Conservation (phyloP, 1,140 invertebrate species). For the Drosophila arawakana region DNA sequence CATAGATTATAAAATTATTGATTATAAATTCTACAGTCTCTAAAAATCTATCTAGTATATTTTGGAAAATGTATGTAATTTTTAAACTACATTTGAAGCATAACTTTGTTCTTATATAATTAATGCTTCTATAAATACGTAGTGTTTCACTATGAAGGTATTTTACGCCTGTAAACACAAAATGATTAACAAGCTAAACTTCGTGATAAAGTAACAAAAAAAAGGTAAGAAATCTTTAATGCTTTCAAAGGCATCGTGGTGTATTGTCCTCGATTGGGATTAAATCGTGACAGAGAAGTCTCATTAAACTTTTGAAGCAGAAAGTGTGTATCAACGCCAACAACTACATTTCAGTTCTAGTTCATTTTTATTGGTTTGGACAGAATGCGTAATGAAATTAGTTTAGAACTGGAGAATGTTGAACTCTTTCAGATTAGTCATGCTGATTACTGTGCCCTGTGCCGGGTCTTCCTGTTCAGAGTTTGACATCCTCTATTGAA, state of each 20-base stretch:
- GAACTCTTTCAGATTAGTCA: constrained; percentile 33
- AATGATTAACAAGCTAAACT: background rate
- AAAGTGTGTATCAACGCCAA: background rate
- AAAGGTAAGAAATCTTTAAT: background rate
- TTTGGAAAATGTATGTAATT: no score
- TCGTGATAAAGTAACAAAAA: constrained; percentile 1
- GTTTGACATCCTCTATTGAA: constrained; percentile 38
- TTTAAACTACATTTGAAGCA: no score
- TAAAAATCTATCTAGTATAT: no score
- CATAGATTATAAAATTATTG: no score
- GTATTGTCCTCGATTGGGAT: background rate
- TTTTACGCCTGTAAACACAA: background rate
- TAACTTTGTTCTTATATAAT: no score
- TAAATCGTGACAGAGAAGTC: constrained; percentile 36
- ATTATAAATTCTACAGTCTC: no score
- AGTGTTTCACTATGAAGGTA: background rate
- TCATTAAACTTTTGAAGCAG: constrained; percentile 31
- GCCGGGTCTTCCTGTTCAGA: constrained; percentile 21
- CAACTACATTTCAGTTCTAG: background rate
- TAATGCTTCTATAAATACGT: no score
- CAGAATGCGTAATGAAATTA: constrained; percentile 12
- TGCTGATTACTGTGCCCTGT: constrained; percentile 17
- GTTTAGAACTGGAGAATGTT: background rate
- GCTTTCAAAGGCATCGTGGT: constrained; percentile 24
- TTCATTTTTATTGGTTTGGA: background rate